Evolutionary conservation across 2,113 vertebrate genomes (phyloP).

Genomic region (Actenoides hombroni): DNA sequence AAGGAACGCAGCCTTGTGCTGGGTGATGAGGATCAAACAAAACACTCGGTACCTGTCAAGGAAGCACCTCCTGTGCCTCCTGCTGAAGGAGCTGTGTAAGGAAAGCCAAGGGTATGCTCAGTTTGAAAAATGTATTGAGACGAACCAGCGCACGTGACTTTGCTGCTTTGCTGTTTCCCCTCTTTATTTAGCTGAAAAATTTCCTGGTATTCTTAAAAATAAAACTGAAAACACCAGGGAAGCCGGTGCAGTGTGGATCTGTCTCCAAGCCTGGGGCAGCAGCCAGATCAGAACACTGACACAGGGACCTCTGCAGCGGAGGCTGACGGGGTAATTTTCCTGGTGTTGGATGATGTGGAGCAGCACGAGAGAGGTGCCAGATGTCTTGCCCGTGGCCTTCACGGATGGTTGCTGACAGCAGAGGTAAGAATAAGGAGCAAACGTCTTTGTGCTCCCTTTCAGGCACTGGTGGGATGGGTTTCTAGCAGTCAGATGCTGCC

Average conservation of each 20-base stretch:
- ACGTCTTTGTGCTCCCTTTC: neutral
- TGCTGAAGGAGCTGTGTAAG: neutral
- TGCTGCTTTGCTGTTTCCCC: neutral
- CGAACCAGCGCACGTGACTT: neutral
- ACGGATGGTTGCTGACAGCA: neutral
- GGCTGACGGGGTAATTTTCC: slow-evolving; percentile 2
- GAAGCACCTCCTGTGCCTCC: neutral
- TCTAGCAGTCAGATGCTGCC: neutral
- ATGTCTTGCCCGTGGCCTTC: neutral
- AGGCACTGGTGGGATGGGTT: neutral
- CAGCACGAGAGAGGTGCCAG: neutral
- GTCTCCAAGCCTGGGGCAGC: neutral
- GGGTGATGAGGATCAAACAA: neutral
- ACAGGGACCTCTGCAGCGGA: neutral
- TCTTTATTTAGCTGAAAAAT: neutral
- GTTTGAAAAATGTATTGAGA: neutral
- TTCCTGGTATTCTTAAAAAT: neutral
- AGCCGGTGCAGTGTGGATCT: neutral
- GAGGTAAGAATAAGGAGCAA: neutral
- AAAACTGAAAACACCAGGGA: neutral
- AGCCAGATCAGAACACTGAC: neutral
- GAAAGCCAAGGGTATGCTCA: neutral
- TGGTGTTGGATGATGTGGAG: slow-evolving; percentile 20
- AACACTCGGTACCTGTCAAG: neutral
- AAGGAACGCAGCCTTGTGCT: neutral